Evolutionary conservation across 2,113 vertebrate species (phyloP), one percentile per base, ranked within the genome.

Genomic region (Microtus ochrogaster): DNA sequence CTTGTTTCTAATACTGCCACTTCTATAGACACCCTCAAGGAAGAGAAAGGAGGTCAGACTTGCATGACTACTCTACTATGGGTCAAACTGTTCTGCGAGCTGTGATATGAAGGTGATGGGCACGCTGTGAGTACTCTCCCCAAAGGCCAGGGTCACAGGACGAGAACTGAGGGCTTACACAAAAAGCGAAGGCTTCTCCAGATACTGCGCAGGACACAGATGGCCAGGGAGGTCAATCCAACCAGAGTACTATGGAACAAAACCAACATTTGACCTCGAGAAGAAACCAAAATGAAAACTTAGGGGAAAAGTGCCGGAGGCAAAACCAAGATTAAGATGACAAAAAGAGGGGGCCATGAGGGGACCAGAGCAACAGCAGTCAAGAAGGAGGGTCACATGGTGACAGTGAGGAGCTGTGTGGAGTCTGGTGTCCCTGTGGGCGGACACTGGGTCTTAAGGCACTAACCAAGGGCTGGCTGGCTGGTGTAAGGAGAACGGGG

Each of bases 201-300:
- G 6, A 55, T 1, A 1, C 7, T 0, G 3, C 21, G 4, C 3
- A 58, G 47, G 73, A 36, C n/a, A 17, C 0, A 36, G n/a, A 76
- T 19, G 36, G 30, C 1, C 81, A 76, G 2, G 28, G 39, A 92
- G 14, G 8, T 22, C 12, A 70, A n/a, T 58, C 70, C 72, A 72
- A 30, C 33, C 21, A 77, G 63, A 19, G 21, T 13, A 1, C 58
- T 49, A 3, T 0, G 17, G 44, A 24, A 84, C 47, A 79, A 83
- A 82, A 52, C 10, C 55, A 65, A 55, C 44, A 30, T 58, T 52
- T 52, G 33, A 61, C 19, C 36, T 12, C 33, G 39, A 30, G 41
- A n/a, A 83, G 76, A 89, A 86, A 17, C 26, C 14, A 85, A 44
- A 39, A n/a, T 24, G 55, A 81, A 93, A 68, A 68, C 0, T 8